A percentile compares a stretch with the other conserved stretches of the same genome.
Conservation (phyloP, 2,888 invertebrate genomes). For the Pyrrhosoma nymphula region DNA sequence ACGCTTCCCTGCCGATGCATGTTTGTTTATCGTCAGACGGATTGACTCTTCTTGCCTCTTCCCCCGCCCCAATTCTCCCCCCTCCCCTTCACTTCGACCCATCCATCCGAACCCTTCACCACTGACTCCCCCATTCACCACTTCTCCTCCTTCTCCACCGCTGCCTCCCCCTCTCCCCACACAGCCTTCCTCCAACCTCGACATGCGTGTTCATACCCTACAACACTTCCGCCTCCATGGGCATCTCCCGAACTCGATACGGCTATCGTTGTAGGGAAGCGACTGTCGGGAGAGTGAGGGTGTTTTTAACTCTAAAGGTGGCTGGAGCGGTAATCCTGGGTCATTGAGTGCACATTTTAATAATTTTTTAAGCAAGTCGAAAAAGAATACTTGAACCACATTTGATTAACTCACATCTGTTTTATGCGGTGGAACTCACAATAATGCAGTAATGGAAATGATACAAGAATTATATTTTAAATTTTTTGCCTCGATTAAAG, state of each 20-base stretch:
- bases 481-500: too few species aligned
- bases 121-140: background rate
- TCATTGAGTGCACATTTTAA: too few species aligned
- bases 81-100: background rate
- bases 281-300: background rate
- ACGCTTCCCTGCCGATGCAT: slow-evolving; percentile 7
- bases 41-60: background rate
- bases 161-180: background rate
- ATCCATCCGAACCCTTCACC: background rate
- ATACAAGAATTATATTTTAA: too few species aligned
- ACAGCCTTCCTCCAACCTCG: background rate
- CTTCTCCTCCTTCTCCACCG: background rate
- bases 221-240: too few species aligned
- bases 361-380: too few species aligned
- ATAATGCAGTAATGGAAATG: too few species aligned
- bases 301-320: too few species aligned
- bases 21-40: slow-evolving; percentile 12
- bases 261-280: background rate
- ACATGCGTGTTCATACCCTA: too few species aligned
- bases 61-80: background rate
- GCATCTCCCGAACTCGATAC: background rate
- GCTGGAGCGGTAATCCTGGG: too few species aligned
- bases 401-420: too few species aligned
- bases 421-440: too few species aligned
- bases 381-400: too few species aligned